Evolutionary conservation across 1,140 invertebrate genomes (phyloP).

Genomic region (Zaprionus kolodkinae): DNA sequence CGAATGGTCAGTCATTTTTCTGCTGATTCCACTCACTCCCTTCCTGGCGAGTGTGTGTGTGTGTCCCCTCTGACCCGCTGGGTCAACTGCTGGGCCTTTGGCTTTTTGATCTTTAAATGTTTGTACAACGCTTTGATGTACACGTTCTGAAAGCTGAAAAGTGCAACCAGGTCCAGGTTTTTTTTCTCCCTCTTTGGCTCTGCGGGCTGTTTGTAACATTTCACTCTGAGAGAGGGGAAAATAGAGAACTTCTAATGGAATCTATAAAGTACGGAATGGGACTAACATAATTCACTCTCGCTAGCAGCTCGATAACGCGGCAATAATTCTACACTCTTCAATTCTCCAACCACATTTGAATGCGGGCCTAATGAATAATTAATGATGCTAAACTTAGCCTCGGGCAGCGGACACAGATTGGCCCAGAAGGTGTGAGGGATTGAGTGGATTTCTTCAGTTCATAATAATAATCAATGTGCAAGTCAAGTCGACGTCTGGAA

Average conservation of each 20-base stretch:
- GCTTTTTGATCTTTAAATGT: slow-evolving; percentile 82
- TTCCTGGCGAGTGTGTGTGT: slow-evolving; percentile 25
- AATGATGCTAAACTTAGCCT: slow-evolving; percentile 52
- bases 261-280: not conserved
- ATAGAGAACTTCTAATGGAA: slow-evolving; percentile 8
- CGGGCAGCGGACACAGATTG: slow-evolving; percentile 12
- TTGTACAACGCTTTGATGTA: slow-evolving; percentile 76
- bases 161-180: slow-evolving; percentile 17
- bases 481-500: not conserved
- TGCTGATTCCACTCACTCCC: slow-evolving; percentile 9
- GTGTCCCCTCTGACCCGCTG: slow-evolving; percentile 46
- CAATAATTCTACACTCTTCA: not conserved
- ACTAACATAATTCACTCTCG: not conserved
- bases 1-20: slow-evolving; percentile 49
- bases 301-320: not conserved
- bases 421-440: too few relatives aligned
- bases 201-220: slow-evolving; percentile 5
- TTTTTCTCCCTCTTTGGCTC: slow-evolving; percentile 18
- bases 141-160: slow-evolving; percentile 53
- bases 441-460: slow-evolving; percentile 62
- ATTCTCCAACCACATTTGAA: slow-evolving; percentile 9
- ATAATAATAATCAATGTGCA: slow-evolving; percentile 63
- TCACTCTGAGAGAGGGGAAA: not conserved
- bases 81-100: slow-evolving; percentile 73
- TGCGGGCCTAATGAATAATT: slow-evolving; percentile 64